Percentiles rank a stretch among this genome's conserved stretches.
Conservation (phyloP, 1,140 invertebrate genomes). For the Globodera rostochiensis region DNA sequence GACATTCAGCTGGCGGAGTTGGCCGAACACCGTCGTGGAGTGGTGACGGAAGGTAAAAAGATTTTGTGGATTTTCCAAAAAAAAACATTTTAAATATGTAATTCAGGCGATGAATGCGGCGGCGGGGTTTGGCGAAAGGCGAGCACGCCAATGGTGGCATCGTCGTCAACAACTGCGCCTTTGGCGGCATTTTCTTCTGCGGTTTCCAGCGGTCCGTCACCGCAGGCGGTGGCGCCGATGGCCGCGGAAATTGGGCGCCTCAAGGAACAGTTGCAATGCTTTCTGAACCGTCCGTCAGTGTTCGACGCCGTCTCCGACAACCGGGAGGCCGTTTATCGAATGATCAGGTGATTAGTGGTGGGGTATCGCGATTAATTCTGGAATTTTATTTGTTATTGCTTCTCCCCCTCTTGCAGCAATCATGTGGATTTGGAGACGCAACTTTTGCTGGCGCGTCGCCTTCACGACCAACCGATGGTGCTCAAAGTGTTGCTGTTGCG, state of each 20-base stretch:
- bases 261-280: conserved; percentile 40
- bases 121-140: background rate
- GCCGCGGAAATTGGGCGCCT: conserved; percentile 33
- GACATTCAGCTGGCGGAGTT: conserved; percentile 48
- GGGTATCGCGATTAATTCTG: background rate
- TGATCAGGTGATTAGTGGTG: conserved; percentile 31
- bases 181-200: background rate
- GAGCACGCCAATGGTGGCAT: background rate
- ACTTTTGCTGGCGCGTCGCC: conserved; percentile 37
- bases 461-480: conserved; percentile 45
- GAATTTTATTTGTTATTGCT: background rate
- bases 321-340: conserved; percentile 40
- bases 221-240: conserved; percentile 8
- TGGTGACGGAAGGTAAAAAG: conserved; percentile 24
- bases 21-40: conserved; percentile 40
- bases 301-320: conserved; percentile 42
- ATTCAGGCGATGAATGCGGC: background rate
- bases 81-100: no score
- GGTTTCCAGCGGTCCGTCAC: background rate
- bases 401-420: background rate
- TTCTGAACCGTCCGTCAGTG: conserved; percentile 41
- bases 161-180: background rate
- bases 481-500: conserved; percentile 44
- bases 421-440: conserved; percentile 54
- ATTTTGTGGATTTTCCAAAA: no score